These are phyloP conservation scores for Parus major DNA, from an alignment of 2,113 vertebrate genomes.

Conservation along the genomic window DNA sequence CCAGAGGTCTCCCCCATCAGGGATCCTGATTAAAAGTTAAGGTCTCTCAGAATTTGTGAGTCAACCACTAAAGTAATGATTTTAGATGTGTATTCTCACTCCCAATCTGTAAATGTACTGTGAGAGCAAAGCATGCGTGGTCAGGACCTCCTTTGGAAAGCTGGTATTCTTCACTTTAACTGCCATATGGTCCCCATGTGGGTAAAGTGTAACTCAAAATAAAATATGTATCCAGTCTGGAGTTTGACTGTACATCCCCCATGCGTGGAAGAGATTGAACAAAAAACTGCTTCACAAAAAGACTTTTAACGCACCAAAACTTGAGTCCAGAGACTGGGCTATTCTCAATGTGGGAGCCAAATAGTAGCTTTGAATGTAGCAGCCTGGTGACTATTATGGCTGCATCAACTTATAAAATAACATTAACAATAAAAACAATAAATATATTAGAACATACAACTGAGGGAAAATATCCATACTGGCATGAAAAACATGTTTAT, in stretches of 20 bases:
- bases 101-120: background rate
- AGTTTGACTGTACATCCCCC: background rate
- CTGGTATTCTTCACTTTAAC: background rate
- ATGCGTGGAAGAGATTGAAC: background rate
- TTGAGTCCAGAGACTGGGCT: background rate
- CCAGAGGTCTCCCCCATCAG: background rate
- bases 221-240: constrained; percentile 1
- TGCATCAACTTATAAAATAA: background rate
- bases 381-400: background rate
- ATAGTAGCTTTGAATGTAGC: background rate
- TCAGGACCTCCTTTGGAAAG: background rate
- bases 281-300: background rate
- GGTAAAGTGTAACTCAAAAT: constrained; percentile 10
- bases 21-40: background rate
- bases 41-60: background rate
- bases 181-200: constrained; percentile 39
- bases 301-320: background rate
- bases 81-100: background rate
- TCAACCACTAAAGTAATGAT: background rate
- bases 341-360: background rate
- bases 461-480: background rate
- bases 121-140: background rate
- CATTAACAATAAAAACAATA: background rate
- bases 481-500: background rate
- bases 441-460: background rate